phyloP scores from a whole-genome alignment of 2,797 vertebrate genomes.

The Prionace glauca region DNA sequence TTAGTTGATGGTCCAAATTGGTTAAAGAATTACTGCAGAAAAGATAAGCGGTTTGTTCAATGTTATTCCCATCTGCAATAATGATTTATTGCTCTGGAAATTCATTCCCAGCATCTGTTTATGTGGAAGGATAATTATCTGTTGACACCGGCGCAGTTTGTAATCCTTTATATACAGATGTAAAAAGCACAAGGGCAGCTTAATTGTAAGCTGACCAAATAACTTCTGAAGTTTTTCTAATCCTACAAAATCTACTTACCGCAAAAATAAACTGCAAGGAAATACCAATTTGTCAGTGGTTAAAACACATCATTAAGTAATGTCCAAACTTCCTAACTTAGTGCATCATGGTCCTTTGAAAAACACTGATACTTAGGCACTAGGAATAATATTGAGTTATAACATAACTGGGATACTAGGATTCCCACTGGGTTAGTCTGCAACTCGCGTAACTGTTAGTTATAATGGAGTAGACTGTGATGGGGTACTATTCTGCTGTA shows the following conservation, averaged over 20 bases:
- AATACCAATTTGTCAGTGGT: neutral
- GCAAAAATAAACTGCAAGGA: neutral
- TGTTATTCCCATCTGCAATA: neutral
- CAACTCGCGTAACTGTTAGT: neutral
- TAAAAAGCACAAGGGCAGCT: neutral
- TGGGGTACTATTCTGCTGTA: neutral
- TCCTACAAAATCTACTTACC: neutral
- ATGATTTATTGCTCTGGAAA: neutral
- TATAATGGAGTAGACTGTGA: neutral
- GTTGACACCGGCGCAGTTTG: neutral
- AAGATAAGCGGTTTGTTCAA: neutral
- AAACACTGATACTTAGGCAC: neutral
- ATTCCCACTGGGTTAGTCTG: neutral
- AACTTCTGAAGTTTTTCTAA: neutral
- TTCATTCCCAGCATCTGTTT: neutral
- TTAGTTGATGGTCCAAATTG: neutral
- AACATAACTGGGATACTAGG: neutral
- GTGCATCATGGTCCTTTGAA: neutral
- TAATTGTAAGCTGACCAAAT: neutral
- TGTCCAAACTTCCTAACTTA: neutral
- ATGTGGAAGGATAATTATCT: neutral
- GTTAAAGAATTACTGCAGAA: neutral
- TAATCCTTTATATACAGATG: neutral
- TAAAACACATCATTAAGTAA: neutral
- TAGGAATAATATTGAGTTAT: neutral